Evolutionary conservation across 2,888 invertebrate species (phyloP).

Genomic region (Willowsia nigromaculata): DNA sequence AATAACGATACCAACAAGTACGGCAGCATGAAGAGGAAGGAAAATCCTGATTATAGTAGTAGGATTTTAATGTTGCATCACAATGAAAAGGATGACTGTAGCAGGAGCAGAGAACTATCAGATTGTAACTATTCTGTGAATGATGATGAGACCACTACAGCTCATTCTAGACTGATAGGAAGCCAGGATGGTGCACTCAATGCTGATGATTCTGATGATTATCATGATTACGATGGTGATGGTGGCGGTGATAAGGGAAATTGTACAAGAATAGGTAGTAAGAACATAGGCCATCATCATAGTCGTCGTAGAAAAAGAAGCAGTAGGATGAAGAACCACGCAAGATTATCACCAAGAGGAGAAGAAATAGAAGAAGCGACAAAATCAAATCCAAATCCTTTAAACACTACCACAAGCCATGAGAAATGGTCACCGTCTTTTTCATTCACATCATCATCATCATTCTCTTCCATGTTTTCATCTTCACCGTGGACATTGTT

Average conservation of each 20-base stretch:
- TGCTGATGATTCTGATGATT: background rate
- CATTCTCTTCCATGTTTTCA: conserved; percentile 25
- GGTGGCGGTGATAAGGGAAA: conserved; percentile 28
- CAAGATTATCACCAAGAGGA: background rate
- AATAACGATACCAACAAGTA: background rate
- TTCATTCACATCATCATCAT: background rate
- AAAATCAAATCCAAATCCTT: conserved; percentile 1
- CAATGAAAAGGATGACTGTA: background rate
- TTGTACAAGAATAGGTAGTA: conserved; percentile 41
- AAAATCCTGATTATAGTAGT: background rate
- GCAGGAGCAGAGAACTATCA: background rate
- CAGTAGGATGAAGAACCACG: background rate
- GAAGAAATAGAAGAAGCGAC: no score
- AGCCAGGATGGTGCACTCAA: background rate
- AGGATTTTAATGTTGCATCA: background rate
- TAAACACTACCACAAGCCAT: conserved; percentile 1
- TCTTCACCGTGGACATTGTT: background rate
- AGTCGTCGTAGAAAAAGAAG: background rate
- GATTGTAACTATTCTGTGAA: background rate
- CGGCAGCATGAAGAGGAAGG: background rate
- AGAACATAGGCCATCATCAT: background rate
- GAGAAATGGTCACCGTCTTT: background rate
- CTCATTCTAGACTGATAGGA: conserved; percentile 60
- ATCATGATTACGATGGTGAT: background rate
- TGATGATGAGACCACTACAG: background rate